A percentile compares a stretch with the other conserved stretches of the same genome.
Evolutionary conservation across 2,888 invertebrate species (phyloP).

Genomic region (Pyrrhia umbra): DNA sequence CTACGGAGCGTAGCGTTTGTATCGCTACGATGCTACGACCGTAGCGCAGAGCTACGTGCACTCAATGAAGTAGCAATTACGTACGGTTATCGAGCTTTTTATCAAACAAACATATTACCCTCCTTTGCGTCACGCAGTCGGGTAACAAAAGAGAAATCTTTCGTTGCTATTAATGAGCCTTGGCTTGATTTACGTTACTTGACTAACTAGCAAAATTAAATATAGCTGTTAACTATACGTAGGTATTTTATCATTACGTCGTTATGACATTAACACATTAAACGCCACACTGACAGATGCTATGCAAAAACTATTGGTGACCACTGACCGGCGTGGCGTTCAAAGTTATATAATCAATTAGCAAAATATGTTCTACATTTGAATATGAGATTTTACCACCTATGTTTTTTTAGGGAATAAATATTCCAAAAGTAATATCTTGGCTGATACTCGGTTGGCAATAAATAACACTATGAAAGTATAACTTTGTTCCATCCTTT

Average conservation of each 20-base stretch:
- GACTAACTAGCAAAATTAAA: slow-evolving; percentile 28
- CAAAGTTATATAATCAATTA: no score
- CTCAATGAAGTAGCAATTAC: slow-evolving; percentile 54
- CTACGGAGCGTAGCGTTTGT: slow-evolving; percentile 25
- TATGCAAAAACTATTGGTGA: no score
- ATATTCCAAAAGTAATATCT: not conserved
- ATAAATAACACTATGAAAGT: no score
- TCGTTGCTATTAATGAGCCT: slow-evolving; percentile 53
- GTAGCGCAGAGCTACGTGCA: slow-evolving; percentile 42
- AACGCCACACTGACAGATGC: no score
- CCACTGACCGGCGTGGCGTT: no score
- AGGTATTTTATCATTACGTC: slow-evolving; percentile 21
- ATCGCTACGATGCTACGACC: slow-evolving; percentile 44
- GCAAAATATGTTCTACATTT: no score
- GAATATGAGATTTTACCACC: no score
- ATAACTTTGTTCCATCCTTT: no score
- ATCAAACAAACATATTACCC: no score
- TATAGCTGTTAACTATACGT: slow-evolving; percentile 47
- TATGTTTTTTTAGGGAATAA: no score
- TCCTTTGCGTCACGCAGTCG: no score
- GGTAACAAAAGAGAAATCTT: slow-evolving; percentile 53
- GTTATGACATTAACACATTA: slow-evolving; percentile 26
- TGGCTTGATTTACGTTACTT: slow-evolving; percentile 51
- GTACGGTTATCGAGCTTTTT: slow-evolving; percentile 43
- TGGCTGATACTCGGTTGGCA: not conserved